Conservation (phyloP, 53 echinoderm and acorn worm species). For the Holothuria scabra region DNA sequence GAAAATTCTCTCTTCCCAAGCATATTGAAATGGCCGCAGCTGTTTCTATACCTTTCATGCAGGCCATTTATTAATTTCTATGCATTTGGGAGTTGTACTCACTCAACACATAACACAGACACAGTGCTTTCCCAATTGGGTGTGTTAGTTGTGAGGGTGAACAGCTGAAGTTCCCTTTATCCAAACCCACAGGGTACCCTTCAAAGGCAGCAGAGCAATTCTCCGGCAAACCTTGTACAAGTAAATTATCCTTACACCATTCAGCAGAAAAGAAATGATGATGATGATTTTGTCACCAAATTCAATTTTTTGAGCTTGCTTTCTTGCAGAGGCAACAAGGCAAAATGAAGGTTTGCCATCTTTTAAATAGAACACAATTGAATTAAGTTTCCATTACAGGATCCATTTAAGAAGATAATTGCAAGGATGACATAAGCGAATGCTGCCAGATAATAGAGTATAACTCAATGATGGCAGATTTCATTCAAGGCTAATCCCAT, state of each 20-base stretch:
- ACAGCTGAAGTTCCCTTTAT: conserved; percentile 23
- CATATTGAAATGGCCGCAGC: conserved; percentile 1
- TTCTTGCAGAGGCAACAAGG: conserved; percentile 9
- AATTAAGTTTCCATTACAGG: conserved; percentile 50
- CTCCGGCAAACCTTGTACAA: background rate
- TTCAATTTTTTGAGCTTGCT: conserved; percentile 32
- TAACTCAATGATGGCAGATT: conserved; percentile 50
- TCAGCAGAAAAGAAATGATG: background rate
- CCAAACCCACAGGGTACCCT: conserved; percentile 22
- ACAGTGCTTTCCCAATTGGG: conserved; percentile 19
- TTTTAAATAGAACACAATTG: conserved; percentile 43
- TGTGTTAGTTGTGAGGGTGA: background rate
- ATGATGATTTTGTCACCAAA: conserved; percentile 38
- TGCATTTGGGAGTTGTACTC: conserved; percentile 29
- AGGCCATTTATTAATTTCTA: conserved; percentile 17
- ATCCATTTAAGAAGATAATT: conserved; percentile 49
- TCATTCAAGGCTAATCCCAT: conserved; percentile 57
- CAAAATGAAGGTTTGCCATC: conserved; percentile 27
- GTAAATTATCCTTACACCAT: background rate
- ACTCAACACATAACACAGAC: conserved; percentile 23
- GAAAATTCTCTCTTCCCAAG: no score
- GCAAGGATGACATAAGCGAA: conserved; percentile 44
- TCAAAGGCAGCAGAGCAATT: conserved; percentile 8
- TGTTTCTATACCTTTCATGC: background rate
- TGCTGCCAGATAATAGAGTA: conserved; percentile 37